Percentiles rank a stretch among this genome's conserved stretches.
Evolutionary conservation across 2,113 vertebrate species (phyloP).

Genomic region (Strix aluco): DNA sequence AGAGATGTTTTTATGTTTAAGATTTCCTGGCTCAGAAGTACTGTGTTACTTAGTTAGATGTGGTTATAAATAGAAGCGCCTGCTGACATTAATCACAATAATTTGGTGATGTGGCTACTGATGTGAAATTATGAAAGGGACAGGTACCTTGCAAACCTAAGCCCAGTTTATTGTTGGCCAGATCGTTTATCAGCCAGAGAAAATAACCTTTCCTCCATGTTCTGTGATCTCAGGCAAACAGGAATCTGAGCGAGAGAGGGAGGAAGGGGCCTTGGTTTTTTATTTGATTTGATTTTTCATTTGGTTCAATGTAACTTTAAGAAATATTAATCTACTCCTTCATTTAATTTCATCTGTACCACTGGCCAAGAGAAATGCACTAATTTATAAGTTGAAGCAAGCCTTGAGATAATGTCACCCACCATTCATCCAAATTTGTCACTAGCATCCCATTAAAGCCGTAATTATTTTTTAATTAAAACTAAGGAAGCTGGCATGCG

Average conservation of each 20-base stretch:
- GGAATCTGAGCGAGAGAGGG: not conserved
- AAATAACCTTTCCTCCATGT: not conserved
- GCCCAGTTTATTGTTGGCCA: not conserved
- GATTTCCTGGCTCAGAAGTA: not conserved
- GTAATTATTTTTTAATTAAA: slow-evolving; percentile 90
- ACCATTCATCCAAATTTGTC: slow-evolving; percentile 84
- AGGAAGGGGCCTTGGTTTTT: not conserved
- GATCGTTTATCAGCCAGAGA: not conserved
- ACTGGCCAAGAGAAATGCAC: slow-evolving; percentile 72
- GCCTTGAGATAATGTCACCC: slow-evolving; percentile 82
- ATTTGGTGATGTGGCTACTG: not conserved
- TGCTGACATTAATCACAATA: slow-evolving; percentile 24
- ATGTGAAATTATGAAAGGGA: not conserved
- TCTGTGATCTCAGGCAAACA: not conserved
- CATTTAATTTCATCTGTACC: slow-evolving; percentile 70
- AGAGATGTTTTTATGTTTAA: not conserved
- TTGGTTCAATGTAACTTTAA: slow-evolving; percentile 58
- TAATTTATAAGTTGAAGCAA: slow-evolving; percentile 77
- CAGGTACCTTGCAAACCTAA: not conserved
- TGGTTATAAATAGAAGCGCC: slow-evolving; percentile 39
- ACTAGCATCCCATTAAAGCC: slow-evolving; percentile 83
- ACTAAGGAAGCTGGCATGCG: slow-evolving; percentile 83
- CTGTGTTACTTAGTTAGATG: not conserved
- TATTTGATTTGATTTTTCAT: slow-evolving; percentile 46
- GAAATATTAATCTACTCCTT: slow-evolving; percentile 68